These are phyloP conservation scores for Cassiopea andromeda DNA, from an alignment of 30 jellyfish, hydroid and myxozoan genomes.

Conservation along the genomic window DNA sequence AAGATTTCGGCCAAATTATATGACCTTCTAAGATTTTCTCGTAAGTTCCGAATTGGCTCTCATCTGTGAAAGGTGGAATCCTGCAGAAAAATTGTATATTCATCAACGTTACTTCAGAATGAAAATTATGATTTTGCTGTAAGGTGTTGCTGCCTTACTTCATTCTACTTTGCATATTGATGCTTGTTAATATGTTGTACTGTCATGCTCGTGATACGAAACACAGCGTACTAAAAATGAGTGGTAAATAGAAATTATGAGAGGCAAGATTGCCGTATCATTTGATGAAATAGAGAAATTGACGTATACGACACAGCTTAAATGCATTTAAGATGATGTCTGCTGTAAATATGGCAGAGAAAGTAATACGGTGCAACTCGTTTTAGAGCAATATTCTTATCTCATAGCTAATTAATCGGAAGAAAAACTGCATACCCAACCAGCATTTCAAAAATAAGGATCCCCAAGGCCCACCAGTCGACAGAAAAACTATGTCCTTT, in stretches of 20 bases:
- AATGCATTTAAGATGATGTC: no score
- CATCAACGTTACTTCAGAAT: background rate
- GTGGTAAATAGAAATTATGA: no score
- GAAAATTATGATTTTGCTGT: background rate
- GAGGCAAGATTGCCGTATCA: no score
- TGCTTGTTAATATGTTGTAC: no score
- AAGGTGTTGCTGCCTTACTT: no score
- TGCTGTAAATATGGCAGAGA: background rate
- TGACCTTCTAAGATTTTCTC: slow-evolving; percentile 83
- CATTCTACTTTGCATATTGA: no score
- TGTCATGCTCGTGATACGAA: no score
- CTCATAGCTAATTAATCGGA: background rate
- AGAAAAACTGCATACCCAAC: slow-evolving; percentile 80
- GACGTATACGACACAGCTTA: no score
- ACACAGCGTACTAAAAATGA: no score
- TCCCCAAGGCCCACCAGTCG: slow-evolving; percentile 99
- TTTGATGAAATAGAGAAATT: no score
- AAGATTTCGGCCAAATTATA: slow-evolving; percentile 77
- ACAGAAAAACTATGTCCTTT: slow-evolving; percentile 92
- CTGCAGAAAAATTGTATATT: slow-evolving; percentile 35
- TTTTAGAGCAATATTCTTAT: background rate
- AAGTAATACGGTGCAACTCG: no score
- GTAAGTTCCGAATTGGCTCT: slow-evolving; percentile 90
- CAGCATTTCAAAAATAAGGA: slow-evolving; percentile 92
- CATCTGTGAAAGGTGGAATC: slow-evolving; percentile 93